Conservation (phyloP, 2,888 invertebrate genomes). For the Kuschelorhynchus macadamiae region DNA sequence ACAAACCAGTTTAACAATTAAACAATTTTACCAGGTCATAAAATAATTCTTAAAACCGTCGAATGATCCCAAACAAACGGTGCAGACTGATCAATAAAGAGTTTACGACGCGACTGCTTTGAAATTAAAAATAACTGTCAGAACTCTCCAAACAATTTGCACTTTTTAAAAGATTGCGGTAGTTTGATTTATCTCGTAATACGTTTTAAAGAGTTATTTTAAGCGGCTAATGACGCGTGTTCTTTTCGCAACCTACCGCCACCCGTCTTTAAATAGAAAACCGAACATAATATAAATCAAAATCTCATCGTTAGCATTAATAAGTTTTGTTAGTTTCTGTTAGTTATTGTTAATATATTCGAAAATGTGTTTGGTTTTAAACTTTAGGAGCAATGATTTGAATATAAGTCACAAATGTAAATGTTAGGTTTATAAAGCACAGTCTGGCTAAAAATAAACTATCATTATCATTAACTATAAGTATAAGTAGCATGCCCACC, state of each 20-base stretch:
- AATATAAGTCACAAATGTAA: too few species aligned
- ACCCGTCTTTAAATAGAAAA: neutral
- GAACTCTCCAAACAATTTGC: slow-evolving; percentile 14
- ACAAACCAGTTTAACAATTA: neutral
- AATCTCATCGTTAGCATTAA: slow-evolving; percentile 6
- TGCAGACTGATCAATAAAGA: too few species aligned
- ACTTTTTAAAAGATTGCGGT: slow-evolving; percentile 13
- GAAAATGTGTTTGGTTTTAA: too few species aligned
- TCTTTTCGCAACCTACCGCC: neutral
- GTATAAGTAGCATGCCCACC: too few species aligned
- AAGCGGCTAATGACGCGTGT: slow-evolving; percentile 5
- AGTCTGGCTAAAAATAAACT: too few species aligned
- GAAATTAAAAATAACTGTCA: slow-evolving; percentile 12
- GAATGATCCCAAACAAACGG: too few species aligned
- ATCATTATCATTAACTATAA: too few species aligned
- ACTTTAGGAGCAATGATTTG: too few species aligned
- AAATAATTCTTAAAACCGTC: too few species aligned
- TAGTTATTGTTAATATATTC: too few species aligned
- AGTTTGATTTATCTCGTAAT: slow-evolving; percentile 2
- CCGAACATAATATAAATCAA: slow-evolving; percentile 4
- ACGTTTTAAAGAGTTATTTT: neutral
- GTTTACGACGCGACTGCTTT: too few species aligned
- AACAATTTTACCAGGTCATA: neutral
- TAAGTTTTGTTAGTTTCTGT: neutral
- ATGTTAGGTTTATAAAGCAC: too few species aligned